A percentile compares a stretch with the other conserved stretches of the same genome.
These are phyloP conservation scores for Drosophila cognata DNA, from an alignment of 2,888 invertebrate species.

Conservation along the genomic window DNA sequence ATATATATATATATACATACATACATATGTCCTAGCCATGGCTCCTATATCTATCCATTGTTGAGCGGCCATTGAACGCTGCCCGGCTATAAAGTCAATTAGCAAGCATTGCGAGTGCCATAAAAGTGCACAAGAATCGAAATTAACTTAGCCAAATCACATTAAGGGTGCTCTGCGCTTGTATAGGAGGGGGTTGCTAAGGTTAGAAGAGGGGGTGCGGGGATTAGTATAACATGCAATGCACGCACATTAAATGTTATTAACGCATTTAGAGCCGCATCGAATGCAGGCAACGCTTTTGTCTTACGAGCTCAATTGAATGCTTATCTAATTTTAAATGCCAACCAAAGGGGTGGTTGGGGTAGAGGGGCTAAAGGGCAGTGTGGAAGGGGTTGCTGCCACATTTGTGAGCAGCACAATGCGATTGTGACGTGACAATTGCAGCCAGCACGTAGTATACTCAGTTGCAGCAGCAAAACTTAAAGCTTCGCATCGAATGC, in stretches of 20 bases:
- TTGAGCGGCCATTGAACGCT: conserved; percentile 64
- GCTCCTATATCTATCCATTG: conserved; percentile 22
- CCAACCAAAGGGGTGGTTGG: conserved; percentile 9
- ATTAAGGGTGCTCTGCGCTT: conserved; percentile 23
- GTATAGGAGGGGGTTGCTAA: neutral
- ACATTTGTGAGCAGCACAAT: conserved; percentile 52
- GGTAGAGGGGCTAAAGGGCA: neutral
- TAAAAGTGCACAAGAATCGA: conserved; percentile 74
- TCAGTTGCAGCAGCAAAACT: neutral
- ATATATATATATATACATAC: neutral
- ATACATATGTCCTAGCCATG: neutral
- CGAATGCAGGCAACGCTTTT: conserved; percentile 38
- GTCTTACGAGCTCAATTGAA: conserved; percentile 64
- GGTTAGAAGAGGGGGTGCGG: neutral
- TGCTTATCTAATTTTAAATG: conserved; percentile 74
- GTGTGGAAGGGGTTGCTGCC: conserved; percentile 16
- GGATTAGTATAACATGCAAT: conserved; percentile 21
- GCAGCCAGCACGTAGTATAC: conserved; percentile 60
- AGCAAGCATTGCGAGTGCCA: conserved; percentile 58
- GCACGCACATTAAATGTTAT: conserved; percentile 78
- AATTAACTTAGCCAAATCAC: conserved; percentile 67
- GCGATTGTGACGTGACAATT: conserved; percentile 72
- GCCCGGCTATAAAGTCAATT: conserved; percentile 72
- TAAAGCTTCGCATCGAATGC: conserved; percentile 14
- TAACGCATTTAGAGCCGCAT: conserved; percentile 64